These are phyloP conservation scores for Zaprionus ornatus DNA, from an alignment of 1,140 invertebrate genomes.

Conservation along the genomic window DNA sequence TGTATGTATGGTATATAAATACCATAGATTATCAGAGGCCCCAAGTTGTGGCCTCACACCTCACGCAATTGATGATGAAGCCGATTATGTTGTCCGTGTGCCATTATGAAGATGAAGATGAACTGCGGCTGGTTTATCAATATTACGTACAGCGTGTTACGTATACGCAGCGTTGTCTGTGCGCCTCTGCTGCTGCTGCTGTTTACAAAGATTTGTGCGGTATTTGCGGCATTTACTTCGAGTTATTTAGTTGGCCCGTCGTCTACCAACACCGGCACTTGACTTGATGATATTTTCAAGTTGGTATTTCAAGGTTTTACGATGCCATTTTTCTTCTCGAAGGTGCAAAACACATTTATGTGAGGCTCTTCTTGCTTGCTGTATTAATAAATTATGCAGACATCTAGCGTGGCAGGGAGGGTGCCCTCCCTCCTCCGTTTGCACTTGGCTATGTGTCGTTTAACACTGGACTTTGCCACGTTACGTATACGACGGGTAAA, in stretches of 20 bases:
- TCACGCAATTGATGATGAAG: slow-evolving; percentile 60
- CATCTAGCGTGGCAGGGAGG: slow-evolving; percentile 49
- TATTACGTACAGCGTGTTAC: slow-evolving; percentile 47
- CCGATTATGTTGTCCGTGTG: slow-evolving; percentile 61
- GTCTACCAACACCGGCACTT: slow-evolving; percentile 17
- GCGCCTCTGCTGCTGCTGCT: slow-evolving; percentile 10
- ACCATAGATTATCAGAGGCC: neutral
- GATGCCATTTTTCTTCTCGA: slow-evolving; percentile 61
- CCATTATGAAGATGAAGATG: slow-evolving; percentile 65
- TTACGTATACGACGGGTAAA: slow-evolving; percentile 71
- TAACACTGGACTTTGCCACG: slow-evolving; percentile 45
- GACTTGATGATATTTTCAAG: slow-evolving; percentile 52
- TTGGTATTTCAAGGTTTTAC: slow-evolving; percentile 26
- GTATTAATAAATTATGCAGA: slow-evolving; percentile 76
- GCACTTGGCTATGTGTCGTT: slow-evolving; percentile 45
- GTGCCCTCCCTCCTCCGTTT: neutral
- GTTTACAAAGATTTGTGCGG: slow-evolving; percentile 76
- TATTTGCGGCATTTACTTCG: slow-evolving; percentile 56
- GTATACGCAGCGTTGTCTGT: slow-evolving; percentile 34
- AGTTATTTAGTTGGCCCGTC: slow-evolving; percentile 63
- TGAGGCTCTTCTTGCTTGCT: slow-evolving; percentile 27
- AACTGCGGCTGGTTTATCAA: slow-evolving; percentile 69
- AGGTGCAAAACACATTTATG: slow-evolving; percentile 55
- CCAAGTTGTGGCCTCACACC: slow-evolving; percentile 50
- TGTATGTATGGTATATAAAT: slow-evolving; percentile 9